A percentile compares a stretch with the other conserved stretches of the same genome.
Evolutionary conservation across 1,140 invertebrate species (phyloP).

Genomic region (Grapholita molesta): DNA sequence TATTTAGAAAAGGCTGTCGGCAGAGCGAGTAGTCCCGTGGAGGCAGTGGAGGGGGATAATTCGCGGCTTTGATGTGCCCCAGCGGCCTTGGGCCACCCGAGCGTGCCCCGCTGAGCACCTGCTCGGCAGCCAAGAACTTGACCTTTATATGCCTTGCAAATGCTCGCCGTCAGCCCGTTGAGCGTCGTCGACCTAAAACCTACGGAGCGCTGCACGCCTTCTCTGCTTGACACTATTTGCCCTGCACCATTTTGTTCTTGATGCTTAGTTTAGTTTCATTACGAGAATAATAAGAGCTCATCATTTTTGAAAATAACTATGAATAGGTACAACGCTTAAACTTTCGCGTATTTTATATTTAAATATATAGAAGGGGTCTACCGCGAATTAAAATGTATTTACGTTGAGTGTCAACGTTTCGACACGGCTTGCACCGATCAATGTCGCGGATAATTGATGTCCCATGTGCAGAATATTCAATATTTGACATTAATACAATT

Average conservation of each 20-base stretch:
- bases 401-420: too few species aligned
- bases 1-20: constrained; percentile 20
- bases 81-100: constrained; percentile 54
- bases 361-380: too few species aligned
- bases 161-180: background rate
- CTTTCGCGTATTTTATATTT: too few species aligned
- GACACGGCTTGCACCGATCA: too few species aligned
- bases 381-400: too few species aligned
- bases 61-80: constrained; percentile 61
- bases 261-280: background rate
- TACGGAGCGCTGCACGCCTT: background rate
- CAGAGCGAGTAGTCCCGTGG: constrained; percentile 36
- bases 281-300: too few species aligned
- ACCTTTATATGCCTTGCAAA: constrained; percentile 30
- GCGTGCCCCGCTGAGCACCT: constrained; percentile 35
- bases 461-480: too few species aligned
- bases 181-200: constrained; percentile 8
- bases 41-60: constrained; percentile 50
- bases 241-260: background rate
- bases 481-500: too few species aligned
- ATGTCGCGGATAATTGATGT: too few species aligned
- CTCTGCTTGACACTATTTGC: background rate
- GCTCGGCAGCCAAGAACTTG: constrained; percentile 35
- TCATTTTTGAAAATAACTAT: too few species aligned
- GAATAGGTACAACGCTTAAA: too few species aligned